Base-by-base conservation (phyloP, 2,888 invertebrate species). In the Lasiommata megera region DNA sequence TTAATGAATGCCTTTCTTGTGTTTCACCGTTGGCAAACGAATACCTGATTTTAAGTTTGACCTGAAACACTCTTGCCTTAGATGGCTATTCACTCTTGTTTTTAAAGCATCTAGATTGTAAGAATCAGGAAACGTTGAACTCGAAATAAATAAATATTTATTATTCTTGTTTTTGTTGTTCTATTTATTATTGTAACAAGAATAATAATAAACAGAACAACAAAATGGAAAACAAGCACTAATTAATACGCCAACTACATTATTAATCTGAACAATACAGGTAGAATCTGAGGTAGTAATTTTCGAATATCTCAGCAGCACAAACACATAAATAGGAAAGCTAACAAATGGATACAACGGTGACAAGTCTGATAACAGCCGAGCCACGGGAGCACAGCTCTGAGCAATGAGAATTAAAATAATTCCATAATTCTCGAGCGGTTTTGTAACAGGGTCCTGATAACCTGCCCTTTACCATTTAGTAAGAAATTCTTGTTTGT, bases 381-480 rank as follows among this genome's bases (percentile, higher is more conserved):
- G 36, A 29, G 41, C 31, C 41, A 12, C 50, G 50, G 56, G 34
- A 50, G 54, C 36, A 23, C 31, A 31, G 48, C 34, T 14, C 50
- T 28, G 23, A 28, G 50, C 50, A 9, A 37, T 14, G 28, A 50
- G 60, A 60, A 60, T 60, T 60, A 57, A 60, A 58, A 58, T 68
- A 67, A 68, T 67, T 64, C 56, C 67, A 67, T 68, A 68, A 66
- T 64, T 65, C 64, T 53, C 61, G 52, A 38, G 61, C 51, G 58
- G 69, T 72, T 74, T 68, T 66, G 63, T 62, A 66, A 68, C 62
- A 63, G 61, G 61, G 54, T 62, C 56, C 67, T 64, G 69, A 72
- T 72, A 69, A 67, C 67, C 68, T 67, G 72, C 67, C 66, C 68
- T 67, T 69, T 72, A 50, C 12, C 34, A 34, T 67, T 69, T 72